Base-by-base conservation (phyloP, 2,113 vertebrate species). In the Irena cyanogastra region DNA sequence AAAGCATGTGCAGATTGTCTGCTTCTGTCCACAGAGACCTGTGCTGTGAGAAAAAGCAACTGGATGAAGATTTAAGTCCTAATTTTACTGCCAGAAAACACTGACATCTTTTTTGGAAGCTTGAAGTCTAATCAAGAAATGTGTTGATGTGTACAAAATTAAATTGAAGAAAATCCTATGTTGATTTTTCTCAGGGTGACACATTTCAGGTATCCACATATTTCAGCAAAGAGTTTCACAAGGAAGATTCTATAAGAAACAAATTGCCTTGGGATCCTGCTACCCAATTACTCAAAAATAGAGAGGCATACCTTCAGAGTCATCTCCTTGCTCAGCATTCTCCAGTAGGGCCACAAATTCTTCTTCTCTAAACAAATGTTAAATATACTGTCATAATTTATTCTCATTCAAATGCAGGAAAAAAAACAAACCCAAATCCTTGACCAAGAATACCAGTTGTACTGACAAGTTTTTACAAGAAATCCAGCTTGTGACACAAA, bases 91-190 rank as follows among this genome's bases (percentile, higher is more conserved):
- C 47, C 53, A 76, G 52, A 92, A 89, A 91, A 84, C 22, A 44
- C 22, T 70, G 72, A 56, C 72, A 81, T 92, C 37, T 78, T 81
- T 94, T 94, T 52, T 75, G 56, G 87, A 96, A 87, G 72, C 76
- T 78, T 95, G 77, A 90, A 90, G 60, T 42, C 22, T 90, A 94
- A 92, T 93, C 64, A 89, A 92, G 77, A 93, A 95, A 92, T 23
- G 49, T 89, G 89, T 94, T 92, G 86, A 92, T 64, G 72, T 47
- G 41, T 44, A 90, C 80, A 94, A 90, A 97, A 94, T 60, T 83
- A 92, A 96, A 94, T 37, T 84, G 86, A 81, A 81, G 83, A 60
- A 89, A 89, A 77, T 33, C 22, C 41, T 92, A 21, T 31, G 80
- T 39, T 94, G 68, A 90, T 93, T 92, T 88, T 87, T 90, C 91